Conservation (phyloP, 1,140 invertebrate species). For the Tetramorium parvispinum region DNA sequence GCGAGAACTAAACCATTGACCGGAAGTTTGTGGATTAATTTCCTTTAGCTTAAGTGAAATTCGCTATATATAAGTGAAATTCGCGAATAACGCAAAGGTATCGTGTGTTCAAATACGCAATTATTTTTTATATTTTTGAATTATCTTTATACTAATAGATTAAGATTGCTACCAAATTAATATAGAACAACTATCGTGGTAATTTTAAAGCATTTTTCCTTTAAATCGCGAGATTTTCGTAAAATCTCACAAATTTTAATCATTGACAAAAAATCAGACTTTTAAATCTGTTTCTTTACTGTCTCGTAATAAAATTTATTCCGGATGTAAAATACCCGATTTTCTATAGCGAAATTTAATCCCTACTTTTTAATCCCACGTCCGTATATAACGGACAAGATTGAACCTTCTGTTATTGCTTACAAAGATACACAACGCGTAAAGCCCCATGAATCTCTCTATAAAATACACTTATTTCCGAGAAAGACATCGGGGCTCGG, state of each 20-base stretch:
- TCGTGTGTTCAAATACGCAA: too few species aligned
- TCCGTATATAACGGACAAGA: background rate
- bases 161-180: background rate
- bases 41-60: background rate
- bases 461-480: background rate
- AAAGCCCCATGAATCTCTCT: background rate
- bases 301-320: too few species aligned
- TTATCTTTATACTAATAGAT: background rate
- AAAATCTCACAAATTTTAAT: background rate
- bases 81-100: background rate
- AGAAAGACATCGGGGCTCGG: background rate
- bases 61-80: background rate
- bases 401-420: background rate
- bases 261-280: background rate
- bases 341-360: background rate
- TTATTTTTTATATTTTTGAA: background rate
- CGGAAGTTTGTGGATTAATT: conserved; percentile 23
- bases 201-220: background rate
- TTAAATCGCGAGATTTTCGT: background rate
- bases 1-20: background rate
- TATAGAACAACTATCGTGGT: background rate
- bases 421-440: background rate
- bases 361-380: background rate
- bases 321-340: background rate
- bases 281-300: background rate